Base-by-base conservation (phyloP, 2,888 invertebrate genomes). In the Trilocha varians region DNA sequence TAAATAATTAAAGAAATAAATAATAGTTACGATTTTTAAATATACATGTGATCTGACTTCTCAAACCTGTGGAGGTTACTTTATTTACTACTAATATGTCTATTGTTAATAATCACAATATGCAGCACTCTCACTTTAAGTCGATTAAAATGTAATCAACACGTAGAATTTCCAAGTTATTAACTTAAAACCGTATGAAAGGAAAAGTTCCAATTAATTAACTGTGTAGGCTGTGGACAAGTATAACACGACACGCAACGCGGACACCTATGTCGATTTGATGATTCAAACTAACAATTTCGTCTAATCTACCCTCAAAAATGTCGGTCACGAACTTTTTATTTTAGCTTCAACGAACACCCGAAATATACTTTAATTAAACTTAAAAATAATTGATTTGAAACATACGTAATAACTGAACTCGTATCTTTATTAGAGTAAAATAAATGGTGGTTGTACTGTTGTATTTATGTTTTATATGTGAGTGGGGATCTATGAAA, bases 131-230 rank as follows among this genome's bases (percentile, higher is more conserved):
- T 25, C 25, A 11, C 25, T 25, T 25, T 25, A 2, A 9, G 11
- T 25, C 1, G 25, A 4, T 25, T 25, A 25, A 33, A 48, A 48
- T 47, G 58, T 55, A 59, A 56, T 59, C 48, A 57, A 55, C 47
- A 49, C 57, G 47, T 52, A 53, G 46, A 62, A 57, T 44, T 57
- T 63, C 64, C 6, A 25, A 3, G 61, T 70, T 74, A 78, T 78
- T 74, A 77, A 65, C 72, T 62, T 57, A 56, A 71, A 70, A 59
- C 51, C 59, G 53, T 47, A 62, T 57, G 53, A 52, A 61, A 57
- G 60, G 65, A 67, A 64, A 73, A 65, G 59, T 65, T 68, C 64
- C 70, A 73, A 77, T 77, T 79, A 76, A 78, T 76, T 71, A 75
- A 68, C 60, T 58, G 34, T 58, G 62, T 49, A 49, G 48, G 47